Conservation (phyloP, 2,888 invertebrate genomes). For the Bombylius major region DNA sequence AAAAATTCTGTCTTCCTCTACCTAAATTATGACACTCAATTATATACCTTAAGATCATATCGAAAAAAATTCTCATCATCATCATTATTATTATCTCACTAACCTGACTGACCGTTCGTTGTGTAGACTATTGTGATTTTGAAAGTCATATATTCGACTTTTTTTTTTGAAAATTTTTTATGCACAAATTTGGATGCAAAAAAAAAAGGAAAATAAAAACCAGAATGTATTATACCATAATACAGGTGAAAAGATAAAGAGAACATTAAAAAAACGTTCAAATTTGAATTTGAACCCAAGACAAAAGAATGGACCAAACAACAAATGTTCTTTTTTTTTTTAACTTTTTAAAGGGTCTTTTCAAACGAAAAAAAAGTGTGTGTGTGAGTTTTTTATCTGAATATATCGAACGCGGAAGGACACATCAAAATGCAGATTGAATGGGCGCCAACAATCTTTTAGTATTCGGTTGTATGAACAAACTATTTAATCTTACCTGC, state of each 20-base stretch:
- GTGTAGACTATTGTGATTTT: too few relatives aligned
- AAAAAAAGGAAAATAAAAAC: too few relatives aligned
- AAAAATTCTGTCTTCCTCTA: constrained; percentile 3
- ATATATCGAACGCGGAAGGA: constrained; percentile 3
- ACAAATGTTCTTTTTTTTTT: constrained; percentile 1
- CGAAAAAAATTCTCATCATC: not conserved
- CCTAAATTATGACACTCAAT: constrained; percentile 9
- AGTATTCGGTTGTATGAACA: not conserved
- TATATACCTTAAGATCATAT: not conserved
- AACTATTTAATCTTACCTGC: not conserved
- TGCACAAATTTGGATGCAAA: too few relatives aligned
- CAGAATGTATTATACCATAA: not conserved
- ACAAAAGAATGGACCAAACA: not conserved
- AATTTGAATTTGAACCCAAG: not conserved
- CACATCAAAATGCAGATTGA: not conserved
- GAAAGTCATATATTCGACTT: too few relatives aligned
- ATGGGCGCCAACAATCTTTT: constrained; percentile 10
- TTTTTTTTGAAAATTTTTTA: too few relatives aligned
- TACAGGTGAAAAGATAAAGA: not conserved
- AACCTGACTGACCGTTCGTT: too few relatives aligned
- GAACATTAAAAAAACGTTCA: not conserved
- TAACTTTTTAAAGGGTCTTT: not conserved
- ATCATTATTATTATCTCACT: not conserved
- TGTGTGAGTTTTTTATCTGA: not conserved
- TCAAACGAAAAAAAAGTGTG: not conserved